Conservation (phyloP, 2,888 invertebrate genomes). For the Trissonchulus sp. region DNA sequence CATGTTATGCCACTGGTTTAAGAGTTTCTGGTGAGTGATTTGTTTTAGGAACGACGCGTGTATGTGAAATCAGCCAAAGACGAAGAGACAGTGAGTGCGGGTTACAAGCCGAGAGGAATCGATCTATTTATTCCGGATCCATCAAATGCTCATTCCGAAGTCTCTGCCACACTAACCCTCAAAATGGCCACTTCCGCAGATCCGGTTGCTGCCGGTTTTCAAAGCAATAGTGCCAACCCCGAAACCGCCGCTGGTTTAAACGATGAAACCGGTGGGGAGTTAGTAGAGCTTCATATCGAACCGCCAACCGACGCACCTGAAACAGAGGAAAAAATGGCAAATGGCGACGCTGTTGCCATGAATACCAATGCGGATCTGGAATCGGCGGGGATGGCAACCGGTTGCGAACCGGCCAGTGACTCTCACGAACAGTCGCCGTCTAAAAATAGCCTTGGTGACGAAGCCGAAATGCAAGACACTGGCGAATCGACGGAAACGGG, state of each 20-base stretch:
- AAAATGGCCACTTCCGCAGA: conserved; percentile 32
- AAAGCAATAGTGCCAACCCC: not conserved
- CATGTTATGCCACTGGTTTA: no score
- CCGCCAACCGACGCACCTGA: no score
- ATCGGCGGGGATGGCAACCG: not conserved
- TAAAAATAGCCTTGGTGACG: not conserved
- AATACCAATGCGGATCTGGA: not conserved
- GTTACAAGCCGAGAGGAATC: not conserved
- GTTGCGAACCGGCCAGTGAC: not conserved
- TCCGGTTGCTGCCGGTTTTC: not conserved
- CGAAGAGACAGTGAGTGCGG: conserved; percentile 38
- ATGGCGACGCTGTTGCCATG: not conserved
- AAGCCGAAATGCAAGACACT: not conserved
- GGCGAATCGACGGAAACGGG: not conserved
- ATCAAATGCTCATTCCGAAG: conserved; percentile 13
- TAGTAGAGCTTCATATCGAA: no score
- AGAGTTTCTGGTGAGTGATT: no score
- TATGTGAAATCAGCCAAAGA: conserved; percentile 51
- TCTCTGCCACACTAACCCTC: conserved; percentile 19
- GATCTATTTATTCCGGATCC: not conserved
- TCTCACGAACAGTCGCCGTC: not conserved
- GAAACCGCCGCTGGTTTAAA: not conserved
- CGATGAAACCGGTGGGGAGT: no score
- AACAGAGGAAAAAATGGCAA: no score
- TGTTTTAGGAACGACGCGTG: conserved; percentile 48